Evolutionary conservation across 2,888 invertebrate genomes (phyloP).

Genomic region (Tachina grossa): DNA sequence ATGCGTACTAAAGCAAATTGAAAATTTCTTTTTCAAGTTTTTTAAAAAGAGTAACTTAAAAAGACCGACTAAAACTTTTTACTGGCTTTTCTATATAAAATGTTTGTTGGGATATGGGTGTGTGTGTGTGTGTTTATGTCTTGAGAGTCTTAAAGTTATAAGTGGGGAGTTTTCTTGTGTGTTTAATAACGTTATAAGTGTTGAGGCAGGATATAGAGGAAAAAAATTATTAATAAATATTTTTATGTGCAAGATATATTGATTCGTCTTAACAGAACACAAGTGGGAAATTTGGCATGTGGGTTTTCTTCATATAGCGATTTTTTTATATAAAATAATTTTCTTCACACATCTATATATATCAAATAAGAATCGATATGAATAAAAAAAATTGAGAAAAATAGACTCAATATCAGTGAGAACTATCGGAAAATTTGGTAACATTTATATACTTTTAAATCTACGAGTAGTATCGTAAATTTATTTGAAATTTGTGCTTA

Average conservation of each 20-base stretch:
- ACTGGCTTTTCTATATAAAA: neutral
- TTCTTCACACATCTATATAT: too few relatives aligned
- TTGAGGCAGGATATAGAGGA: slow-evolving; percentile 55
- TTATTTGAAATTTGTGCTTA: neutral
- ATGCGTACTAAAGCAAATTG: too few relatives aligned
- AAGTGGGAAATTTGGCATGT: neutral
- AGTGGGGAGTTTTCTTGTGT: slow-evolving; percentile 48
- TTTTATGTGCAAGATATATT: slow-evolving; percentile 55
- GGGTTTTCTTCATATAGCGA: neutral
- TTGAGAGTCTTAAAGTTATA: slow-evolving; percentile 33
- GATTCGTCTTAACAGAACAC: slow-evolving; percentile 49
- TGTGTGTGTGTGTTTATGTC: neutral
- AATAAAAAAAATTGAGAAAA: too few relatives aligned
- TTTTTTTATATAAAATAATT: neutral
- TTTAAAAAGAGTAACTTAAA: too few relatives aligned
- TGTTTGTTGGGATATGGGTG: neutral
- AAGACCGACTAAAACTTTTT: neutral
- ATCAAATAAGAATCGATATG: too few relatives aligned
- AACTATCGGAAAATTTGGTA: too few relatives aligned
- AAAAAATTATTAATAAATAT: slow-evolving; percentile 25
- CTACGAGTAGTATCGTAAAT: too few relatives aligned
- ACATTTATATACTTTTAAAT: too few relatives aligned
- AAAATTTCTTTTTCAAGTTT: too few relatives aligned
- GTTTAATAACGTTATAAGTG: slow-evolving; percentile 60
- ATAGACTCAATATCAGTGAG: too few relatives aligned